Evolutionary conservation across 2,888 invertebrate species (phyloP).

Genomic region (Tryphoninae sp.): DNA sequence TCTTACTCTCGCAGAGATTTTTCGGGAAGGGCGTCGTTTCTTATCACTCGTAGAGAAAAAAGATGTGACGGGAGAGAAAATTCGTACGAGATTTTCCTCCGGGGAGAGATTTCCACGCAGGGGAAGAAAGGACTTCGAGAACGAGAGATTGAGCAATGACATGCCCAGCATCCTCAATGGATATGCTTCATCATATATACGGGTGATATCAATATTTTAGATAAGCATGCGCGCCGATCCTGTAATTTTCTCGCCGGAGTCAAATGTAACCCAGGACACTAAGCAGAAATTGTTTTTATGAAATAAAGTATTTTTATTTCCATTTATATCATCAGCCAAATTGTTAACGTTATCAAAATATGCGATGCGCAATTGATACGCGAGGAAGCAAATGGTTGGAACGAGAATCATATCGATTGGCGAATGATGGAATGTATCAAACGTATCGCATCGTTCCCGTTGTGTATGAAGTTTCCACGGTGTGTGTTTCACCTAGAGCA

Average conservation of each 20-base stretch:
- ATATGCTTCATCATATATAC: slow-evolving; percentile 17
- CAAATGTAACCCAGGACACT: too few species aligned
- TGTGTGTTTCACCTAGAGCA: slow-evolving; percentile 11
- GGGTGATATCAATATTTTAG: not conserved
- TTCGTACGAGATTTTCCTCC: slow-evolving; percentile 24
- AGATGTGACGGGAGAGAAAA: slow-evolving; percentile 4
- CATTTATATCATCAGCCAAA: too few species aligned
- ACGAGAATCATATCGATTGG: too few species aligned
- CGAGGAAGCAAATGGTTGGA: too few species aligned
- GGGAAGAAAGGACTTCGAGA: slow-evolving; percentile 3
- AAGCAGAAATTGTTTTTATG: too few species aligned
- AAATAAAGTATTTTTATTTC: too few species aligned
- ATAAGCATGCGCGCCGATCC: too few species aligned
- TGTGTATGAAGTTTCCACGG: not conserved
- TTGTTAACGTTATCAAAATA: too few species aligned
- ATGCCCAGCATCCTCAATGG: slow-evolving; percentile 4
- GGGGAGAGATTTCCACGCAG: slow-evolving; percentile 3
- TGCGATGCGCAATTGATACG: too few species aligned
- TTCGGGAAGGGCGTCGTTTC: not conserved
- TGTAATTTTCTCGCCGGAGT: too few species aligned
- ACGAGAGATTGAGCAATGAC: slow-evolving; percentile 26
- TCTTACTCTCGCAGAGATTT: slow-evolving; percentile 49
- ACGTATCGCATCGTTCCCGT: not conserved
- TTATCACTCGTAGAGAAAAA: not conserved
- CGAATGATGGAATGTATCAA: too few species aligned